A percentile compares a stretch with the other conserved stretches of the same genome.
Conservation (phyloP, 1,140 invertebrate species). For the Papilio dardanus region DNA sequence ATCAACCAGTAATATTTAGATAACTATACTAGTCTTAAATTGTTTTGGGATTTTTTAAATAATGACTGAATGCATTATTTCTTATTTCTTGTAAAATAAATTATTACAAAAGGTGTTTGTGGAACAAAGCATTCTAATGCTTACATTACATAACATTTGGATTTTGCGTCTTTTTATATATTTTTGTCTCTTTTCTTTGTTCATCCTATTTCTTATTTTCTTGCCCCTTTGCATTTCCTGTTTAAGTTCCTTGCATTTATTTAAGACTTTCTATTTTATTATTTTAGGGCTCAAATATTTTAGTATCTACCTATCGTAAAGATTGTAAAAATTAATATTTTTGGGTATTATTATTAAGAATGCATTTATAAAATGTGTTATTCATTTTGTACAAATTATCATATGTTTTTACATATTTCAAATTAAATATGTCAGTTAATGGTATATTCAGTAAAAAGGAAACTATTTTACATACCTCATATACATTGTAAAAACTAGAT, state of each 20-base stretch:
- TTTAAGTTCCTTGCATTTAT: slow-evolving; percentile 8
- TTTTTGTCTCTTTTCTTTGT: not conserved
- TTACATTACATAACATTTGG: not conserved
- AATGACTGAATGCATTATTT: not conserved
- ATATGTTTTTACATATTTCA: not conserved
- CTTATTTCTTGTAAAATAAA: not conserved
- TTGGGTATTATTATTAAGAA: not conserved
- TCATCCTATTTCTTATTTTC: not conserved
- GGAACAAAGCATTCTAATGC: not conserved
- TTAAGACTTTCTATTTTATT: not conserved
- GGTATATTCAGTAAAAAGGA: not conserved
- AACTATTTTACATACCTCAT: not conserved
- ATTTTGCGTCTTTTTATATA: not conserved
- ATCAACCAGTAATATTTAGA: not conserved
- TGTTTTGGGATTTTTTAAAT: not conserved
- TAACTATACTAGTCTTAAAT: not conserved
- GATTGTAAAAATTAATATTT: not conserved
- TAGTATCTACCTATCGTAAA: not conserved
- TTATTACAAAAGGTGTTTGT: not conserved
- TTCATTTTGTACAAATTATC: not conserved
- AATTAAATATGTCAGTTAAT: not conserved
- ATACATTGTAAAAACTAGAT: not conserved
- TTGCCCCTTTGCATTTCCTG: not conserved
- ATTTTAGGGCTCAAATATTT: slow-evolving; percentile 5
- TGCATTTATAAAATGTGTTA: not conserved